These are phyloP conservation scores for Hydraecia micacea DNA, from an alignment of 2,888 invertebrate genomes.

Conservation along the genomic window DNA sequence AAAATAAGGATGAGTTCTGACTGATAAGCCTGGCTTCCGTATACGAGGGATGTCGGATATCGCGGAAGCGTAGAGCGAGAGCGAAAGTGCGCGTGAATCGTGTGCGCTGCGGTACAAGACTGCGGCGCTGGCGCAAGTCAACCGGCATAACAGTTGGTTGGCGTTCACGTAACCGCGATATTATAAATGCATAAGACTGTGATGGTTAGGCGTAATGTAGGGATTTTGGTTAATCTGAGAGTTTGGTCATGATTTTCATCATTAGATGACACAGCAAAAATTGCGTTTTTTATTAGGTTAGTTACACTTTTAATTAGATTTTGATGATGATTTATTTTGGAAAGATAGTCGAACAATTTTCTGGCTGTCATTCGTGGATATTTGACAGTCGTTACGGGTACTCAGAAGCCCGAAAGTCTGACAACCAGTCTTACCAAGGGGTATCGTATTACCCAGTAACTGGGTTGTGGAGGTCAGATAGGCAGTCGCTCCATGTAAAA, in stretches of 20 bases:
- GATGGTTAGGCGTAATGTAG: slow-evolving; percentile 37
- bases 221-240: slow-evolving; percentile 6
- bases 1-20: slow-evolving; percentile 20
- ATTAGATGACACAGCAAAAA: neutral
- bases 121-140: slow-evolving; percentile 68
- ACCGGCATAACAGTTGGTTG: slow-evolving; percentile 66
- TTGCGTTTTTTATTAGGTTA: neutral
- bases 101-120: slow-evolving; percentile 84
- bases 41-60: slow-evolving; percentile 62
- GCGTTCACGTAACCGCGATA: slow-evolving; percentile 82
- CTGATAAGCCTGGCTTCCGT: slow-evolving; percentile 55
- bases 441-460: too few species aligned
- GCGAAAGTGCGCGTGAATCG: slow-evolving; percentile 87
- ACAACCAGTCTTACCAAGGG: too few species aligned
- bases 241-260: neutral
- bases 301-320: neutral
- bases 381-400: too few species aligned
- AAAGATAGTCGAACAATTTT: neutral
- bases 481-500: too few species aligned
- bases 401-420: too few species aligned
- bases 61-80: slow-evolving; percentile 80
- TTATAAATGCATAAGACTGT: slow-evolving; percentile 61
- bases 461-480: too few species aligned
- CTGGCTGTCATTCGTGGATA: too few species aligned
- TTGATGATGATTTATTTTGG: neutral